Base-by-base conservation (phyloP, 2,888 invertebrate species). In the Mystacides longicornis region DNA sequence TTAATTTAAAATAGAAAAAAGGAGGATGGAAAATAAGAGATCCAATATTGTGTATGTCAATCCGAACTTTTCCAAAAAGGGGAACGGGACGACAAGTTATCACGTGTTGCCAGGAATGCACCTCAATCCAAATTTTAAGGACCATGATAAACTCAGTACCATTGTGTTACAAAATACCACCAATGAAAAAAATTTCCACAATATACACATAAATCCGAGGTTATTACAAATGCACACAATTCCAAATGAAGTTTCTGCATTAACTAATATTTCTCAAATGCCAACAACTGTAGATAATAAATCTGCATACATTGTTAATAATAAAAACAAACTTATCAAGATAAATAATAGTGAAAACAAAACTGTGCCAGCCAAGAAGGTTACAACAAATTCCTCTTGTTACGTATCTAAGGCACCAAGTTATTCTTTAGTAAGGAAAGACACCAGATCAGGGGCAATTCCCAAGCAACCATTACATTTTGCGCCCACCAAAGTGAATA, bases 201-300 rank as follows among this genome's bases (percentile, higher is more conserved):
- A 65, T 64, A 77, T 79, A 62, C 74, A 73, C 67, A 66, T 79
- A 0, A 80, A 79, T 65, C 80, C 78, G 23, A 71, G 73, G 67
- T 74, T 77, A 65, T 64, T 67, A 9, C 22, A 52, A 23, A 16
- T 56, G 16, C 37, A 22, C 5, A 14, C 23, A 22, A 22, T 19
- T 20, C 42, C 45, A 18, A 2, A 14, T n/a, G 23, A 50, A 20
- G 22, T 27, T 19, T 5, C 42, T 48, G 7, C 14, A 45, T 20
- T 7, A 3, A 19, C 11, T 19, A 19, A 7, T 7, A 45, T n/a
- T n/a, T n/a, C n/a, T n/a, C n/a, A n/a, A n/a, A n/a, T n/a, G n/a
- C n/a, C n/a, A n/a, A n/a, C n/a, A n/a, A n/a, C 20, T 20, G 14
- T 14, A 14, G 14, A 3, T 7, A 19, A 45, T 19, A 21, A 19